phyloP scores from a whole-genome alignment of 1,140 invertebrate species.

The Drosophila burlai region DNA sequence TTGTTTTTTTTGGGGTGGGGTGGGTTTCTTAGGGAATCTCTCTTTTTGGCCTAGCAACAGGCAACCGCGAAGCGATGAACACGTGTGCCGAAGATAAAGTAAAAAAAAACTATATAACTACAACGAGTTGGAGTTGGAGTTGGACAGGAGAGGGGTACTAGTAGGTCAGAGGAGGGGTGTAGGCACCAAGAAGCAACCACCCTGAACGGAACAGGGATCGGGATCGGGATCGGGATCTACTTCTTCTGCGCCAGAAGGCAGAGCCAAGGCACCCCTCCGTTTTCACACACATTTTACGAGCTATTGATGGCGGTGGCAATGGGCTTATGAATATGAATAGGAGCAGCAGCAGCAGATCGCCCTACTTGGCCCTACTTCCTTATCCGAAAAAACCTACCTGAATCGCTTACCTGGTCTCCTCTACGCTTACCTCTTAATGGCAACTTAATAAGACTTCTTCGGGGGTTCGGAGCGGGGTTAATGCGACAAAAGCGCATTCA shows the following conservation, averaged over 20 bases:
- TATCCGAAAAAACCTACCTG: constrained; percentile 41
- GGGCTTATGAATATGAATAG: constrained; percentile 79
- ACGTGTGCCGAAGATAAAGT: constrained; percentile 57
- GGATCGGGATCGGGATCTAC: constrained; percentile 18
- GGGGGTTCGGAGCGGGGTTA: constrained; percentile 20
- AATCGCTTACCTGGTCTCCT: constrained; percentile 16
- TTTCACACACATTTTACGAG: constrained; percentile 78
- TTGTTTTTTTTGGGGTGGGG: constrained; percentile 1
- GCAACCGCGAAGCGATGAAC: constrained; percentile 45
- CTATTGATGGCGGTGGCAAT: constrained; percentile 78
- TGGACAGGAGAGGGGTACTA: not conserved
- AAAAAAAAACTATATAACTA: constrained; percentile 10
- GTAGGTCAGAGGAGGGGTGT: constrained; percentile 3
- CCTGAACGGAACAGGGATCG: constrained; percentile 53
- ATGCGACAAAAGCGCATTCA: constrained; percentile 71
- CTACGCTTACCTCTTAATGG: constrained; percentile 48
- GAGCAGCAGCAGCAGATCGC: constrained; percentile 9
- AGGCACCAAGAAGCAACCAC: constrained; percentile 50
- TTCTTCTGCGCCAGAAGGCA: constrained; percentile 6
- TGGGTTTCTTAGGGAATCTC: constrained; percentile 20
- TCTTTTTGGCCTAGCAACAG: constrained; percentile 63
- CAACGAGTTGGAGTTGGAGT: constrained; percentile 5
- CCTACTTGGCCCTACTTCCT: constrained; percentile 18
- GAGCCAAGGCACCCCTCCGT: constrained; percentile 52
- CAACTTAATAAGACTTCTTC: constrained; percentile 66